Evolutionary conservation across 2,113 vertebrate genomes (phyloP).

Genomic region (Puntigrus tetrazona): DNA sequence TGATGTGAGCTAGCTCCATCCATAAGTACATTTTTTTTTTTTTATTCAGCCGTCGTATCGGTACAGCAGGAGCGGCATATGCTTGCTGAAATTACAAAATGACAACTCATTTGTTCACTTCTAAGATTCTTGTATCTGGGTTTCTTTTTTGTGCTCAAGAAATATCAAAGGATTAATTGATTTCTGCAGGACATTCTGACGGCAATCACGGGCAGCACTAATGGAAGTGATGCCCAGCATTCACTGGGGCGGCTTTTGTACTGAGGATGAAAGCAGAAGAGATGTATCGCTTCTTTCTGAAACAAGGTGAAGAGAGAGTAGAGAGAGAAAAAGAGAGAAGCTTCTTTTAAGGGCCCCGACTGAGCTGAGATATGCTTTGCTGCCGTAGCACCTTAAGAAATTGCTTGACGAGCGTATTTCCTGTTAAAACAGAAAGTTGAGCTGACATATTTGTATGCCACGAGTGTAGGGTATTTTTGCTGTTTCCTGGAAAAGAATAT

Average conservation of each 20-base stretch:
- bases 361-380: slow-evolving; percentile 50
- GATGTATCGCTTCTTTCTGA: slow-evolving; percentile 29
- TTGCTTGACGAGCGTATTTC: background rate
- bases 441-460: background rate
- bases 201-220: slow-evolving; percentile 41
- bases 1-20: slow-evolving; percentile 38
- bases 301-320: slow-evolving; percentile 38
- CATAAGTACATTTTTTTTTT: slow-evolving; percentile 44
- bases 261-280: slow-evolving; percentile 48
- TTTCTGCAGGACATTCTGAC: slow-evolving; percentile 48
- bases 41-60: slow-evolving; percentile 14
- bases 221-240: slow-evolving; percentile 45
- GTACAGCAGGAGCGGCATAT: slow-evolving; percentile 47
- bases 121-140: slow-evolving; percentile 28
- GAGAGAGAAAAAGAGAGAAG: slow-evolving; percentile 29
- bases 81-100: slow-evolving; percentile 51
- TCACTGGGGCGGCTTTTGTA: slow-evolving; percentile 48
- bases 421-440: background rate
- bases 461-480: background rate
- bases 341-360: slow-evolving; percentile 23
- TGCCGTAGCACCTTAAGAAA: slow-evolving; percentile 41
- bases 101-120: slow-evolving; percentile 50
- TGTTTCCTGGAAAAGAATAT: background rate
- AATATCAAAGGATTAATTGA: slow-evolving; percentile 55
- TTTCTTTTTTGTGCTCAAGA: slow-evolving; percentile 40